A percentile compares a stretch with the other conserved stretches of the same genome.
Evolutionary conservation across 2,797 vertebrate genomes (phyloP).

Genomic region (Halcyon chelicuti): DNA sequence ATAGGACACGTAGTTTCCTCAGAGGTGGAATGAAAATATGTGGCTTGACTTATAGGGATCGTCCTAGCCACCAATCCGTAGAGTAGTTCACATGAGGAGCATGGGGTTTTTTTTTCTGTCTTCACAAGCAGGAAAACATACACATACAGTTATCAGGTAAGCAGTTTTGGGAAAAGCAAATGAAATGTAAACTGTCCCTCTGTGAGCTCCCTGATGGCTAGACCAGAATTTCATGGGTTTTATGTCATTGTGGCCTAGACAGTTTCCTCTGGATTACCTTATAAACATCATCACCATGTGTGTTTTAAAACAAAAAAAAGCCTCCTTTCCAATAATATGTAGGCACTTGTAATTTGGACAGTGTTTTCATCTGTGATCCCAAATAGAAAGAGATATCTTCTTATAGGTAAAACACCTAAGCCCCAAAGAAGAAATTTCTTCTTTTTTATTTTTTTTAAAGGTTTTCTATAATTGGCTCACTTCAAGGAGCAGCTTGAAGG

Average conservation of each 20-base stretch:
- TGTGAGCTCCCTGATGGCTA: neutral
- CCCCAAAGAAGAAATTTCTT: neutral
- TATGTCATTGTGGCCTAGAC: neutral
- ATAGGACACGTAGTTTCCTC: neutral
- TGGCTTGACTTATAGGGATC: neutral
- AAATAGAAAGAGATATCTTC: neutral
- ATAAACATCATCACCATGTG: neutral
- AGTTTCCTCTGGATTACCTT: neutral
- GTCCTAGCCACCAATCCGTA: neutral
- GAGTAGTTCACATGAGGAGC: neutral
- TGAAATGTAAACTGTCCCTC: neutral
- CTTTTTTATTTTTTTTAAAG: no score
- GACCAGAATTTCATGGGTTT: neutral
- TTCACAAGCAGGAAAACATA: no score
- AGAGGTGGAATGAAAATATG: neutral
- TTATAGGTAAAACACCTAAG: neutral
- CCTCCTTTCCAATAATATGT: neutral
- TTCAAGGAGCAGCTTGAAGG: neutral
- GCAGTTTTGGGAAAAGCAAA: neutral
- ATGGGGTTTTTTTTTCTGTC: neutral
- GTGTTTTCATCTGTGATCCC: neutral
- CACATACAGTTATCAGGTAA: neutral
- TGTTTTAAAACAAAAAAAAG: neutral
- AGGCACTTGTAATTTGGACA: neutral
- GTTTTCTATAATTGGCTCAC: neutral